Base-by-base conservation (phyloP, 2,113 vertebrate species). In the Holacanthus passer region DNA sequence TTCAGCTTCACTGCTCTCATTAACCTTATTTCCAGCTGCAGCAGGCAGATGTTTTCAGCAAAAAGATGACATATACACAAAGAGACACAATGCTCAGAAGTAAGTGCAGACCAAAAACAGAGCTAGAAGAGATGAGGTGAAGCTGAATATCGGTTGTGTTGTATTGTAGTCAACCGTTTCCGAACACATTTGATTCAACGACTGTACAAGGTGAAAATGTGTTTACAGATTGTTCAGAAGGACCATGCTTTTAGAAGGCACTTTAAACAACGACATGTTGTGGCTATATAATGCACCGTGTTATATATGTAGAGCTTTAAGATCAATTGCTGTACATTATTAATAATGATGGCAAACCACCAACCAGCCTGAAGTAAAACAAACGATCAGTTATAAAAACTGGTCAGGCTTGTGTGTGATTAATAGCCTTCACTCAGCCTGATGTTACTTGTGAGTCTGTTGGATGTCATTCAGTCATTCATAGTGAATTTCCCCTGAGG, bases 381-480 rank as follows among this genome's bases (percentile, higher is more conserved):
- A 39, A 7, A 63, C 39, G 4, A 7, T 62, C 0, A 22, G 32
- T n/a, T 67, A 13, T 48, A 48, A 22, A 35, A 59, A n/a, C 70
- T 17, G 16, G 12, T 22, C 55, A 31, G 53, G 17, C 24, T 43
- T 72, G 39, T 55, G n/a, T 27, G 17, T 48, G 10, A 59, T 17
- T 47, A 45, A 45, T 45, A 19, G 12, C 19, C 1, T 32, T 2
- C 16, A 55, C 43, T 79, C 47, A 50, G 29, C 11, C 37, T 58
- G 22, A 37, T 52, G 45, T 24, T 39, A 35, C 39, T 53, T 29
- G 7, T 73, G 32, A 29, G 17, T n/a, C 29, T 32, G 67, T 27
- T 55, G 77, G 29, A 35, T 60, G 43, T 27, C n/a, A 48, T 58
- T 73, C 31, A 37, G 12, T 17, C n/a, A n/a, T n/a, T n/a, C n/a